These are phyloP conservation scores for Toxotes chatareus DNA, from an alignment of 2,113 vertebrate species.

Conservation along the genomic window DNA sequence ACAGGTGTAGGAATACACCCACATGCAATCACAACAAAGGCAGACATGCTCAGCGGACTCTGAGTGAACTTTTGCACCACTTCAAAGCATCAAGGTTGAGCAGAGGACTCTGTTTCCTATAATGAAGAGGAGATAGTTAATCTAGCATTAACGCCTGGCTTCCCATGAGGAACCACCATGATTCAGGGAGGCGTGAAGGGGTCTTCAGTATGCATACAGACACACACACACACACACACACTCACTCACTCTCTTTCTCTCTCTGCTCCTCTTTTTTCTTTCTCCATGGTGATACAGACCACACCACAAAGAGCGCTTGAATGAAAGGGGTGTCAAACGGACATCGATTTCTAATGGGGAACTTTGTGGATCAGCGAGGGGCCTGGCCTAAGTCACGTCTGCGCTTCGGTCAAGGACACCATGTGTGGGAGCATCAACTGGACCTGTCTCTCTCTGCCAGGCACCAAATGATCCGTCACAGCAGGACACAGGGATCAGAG, in stretches of 20 bases:
- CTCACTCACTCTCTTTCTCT: background rate
- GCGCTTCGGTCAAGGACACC: slow-evolving; percentile 74
- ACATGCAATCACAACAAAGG: slow-evolving; percentile 44
- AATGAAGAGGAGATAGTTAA: slow-evolving; percentile 80
- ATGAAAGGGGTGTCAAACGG: slow-evolving; percentile 73
- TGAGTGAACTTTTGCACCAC: slow-evolving; percentile 66
- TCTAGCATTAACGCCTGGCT: slow-evolving; percentile 70
- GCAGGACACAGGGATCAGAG: slow-evolving; percentile 72
- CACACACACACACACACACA: slow-evolving; percentile 4
- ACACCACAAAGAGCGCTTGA: slow-evolving; percentile 58
- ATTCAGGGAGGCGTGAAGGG: slow-evolving; percentile 61
- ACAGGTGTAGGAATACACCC: slow-evolving; percentile 14
- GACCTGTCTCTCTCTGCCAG: slow-evolving; percentile 66
- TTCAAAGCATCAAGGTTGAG: slow-evolving; percentile 72
- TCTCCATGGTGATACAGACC: slow-evolving; percentile 51
- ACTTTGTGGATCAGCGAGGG: slow-evolving; percentile 71
- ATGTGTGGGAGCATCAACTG: slow-evolving; percentile 62
- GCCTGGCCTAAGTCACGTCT: slow-evolving; percentile 60
- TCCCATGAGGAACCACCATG: slow-evolving; percentile 61
- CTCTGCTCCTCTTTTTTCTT: slow-evolving; percentile 3
- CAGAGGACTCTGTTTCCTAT: slow-evolving; percentile 65
- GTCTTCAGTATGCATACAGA: slow-evolving; percentile 45
- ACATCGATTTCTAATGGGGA: slow-evolving; percentile 82
- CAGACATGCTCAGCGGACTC: slow-evolving; percentile 58
- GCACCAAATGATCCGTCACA: slow-evolving; percentile 73